Base-by-base conservation (phyloP, 1,140 invertebrate genomes). In the Marisa cornuarietis region DNA sequence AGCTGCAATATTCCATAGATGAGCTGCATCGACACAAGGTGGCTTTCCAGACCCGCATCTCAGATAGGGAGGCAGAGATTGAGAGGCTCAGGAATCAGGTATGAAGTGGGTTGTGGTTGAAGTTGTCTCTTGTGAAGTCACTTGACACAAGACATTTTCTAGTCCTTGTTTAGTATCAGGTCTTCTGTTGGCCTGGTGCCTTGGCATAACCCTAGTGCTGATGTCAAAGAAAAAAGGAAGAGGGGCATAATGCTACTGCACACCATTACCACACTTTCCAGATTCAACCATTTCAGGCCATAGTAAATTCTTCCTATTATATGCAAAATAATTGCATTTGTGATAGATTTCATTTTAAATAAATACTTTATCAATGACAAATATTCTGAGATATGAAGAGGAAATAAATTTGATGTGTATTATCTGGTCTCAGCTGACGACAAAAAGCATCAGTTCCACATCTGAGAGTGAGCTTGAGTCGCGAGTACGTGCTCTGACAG, bases 401-500 rank as follows among this genome's bases (percentile, higher is more conserved):
- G 54, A 58, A 18, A 58, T 58, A 18, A 14, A 18, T 58, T 58
- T 58, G 54, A 18, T 58, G 54, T 58, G 54, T 5, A 18, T 58
- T 65, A 42, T 31, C 72, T 42, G 24, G 80, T 83, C 92, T 20
- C 82, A 92, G 88, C 83, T 92, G 14, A 92, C 92, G 31, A 91
- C 92, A 26, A 92, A 91, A 83, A 89, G 86, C 31, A 86, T 91
- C 81, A 91, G 89, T 81, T 90, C 91, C 14, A 92, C 91, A 1
- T 92, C 92, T 49, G 92, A 92, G 80, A 91, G 88, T 77, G 93
- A 95, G 91, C 85, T 95, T 80, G 95, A 96, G 90, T 92, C 92
- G 14, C 92, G 95, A 81, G 89, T 96, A 5, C 92, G 94, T 77
- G 91, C 93, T 5, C 91, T 96, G 18, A 96, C 95, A 2, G 94